Base-by-base conservation (phyloP, 2,888 invertebrate genomes). In the Dicroscelio sp. region DNA sequence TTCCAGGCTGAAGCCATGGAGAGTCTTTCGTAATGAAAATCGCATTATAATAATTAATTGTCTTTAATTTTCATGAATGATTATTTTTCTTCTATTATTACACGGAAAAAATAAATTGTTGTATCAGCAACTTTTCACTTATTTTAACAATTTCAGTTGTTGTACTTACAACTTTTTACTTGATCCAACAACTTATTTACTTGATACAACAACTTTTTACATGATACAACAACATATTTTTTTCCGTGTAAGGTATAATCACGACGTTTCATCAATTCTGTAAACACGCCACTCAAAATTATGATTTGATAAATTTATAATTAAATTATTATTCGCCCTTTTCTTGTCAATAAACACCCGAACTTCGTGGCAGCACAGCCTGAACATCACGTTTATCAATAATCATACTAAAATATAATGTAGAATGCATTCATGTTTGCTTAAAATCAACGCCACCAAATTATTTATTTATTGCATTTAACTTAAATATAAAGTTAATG, bases 321-420 rank as follows among this genome's bases (percentile, higher is more conserved):
- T 60, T 25, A 60, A 60, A 60, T 60, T 23, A 60, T 60, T 60
- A 60, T 60, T 60, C 60, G 60, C 60, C n/a, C 60, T 60, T 60
- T 60, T 23, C 27, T 60, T 60, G 27, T 60, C 60, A 38, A 38
- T 38, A 38, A 38, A 38, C 43, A 14, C 43, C 43, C 10, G 23
- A 60, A 60, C 60, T 60, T 60, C 23, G 25, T 60, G 60, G 23
- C 60, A 60, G 60, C 60, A 60, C 6, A 60, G 23, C 25, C 23
- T 60, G 60, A 60, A 60, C 60, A 60, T 60, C 60, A 60, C 60
- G n/a, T 60, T 60, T 60, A 60, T 60, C 60, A 60, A 60, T 27
- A 25, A 60, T 60, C 60, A 60, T 27, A 60, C 27, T 60, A 60
- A n/a, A 60, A 60, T 60, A 60, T 60, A 60, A 60, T 60, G 60